Conservation (phyloP, 2,797 vertebrate species). For the Trachurus trachurus region DNA sequence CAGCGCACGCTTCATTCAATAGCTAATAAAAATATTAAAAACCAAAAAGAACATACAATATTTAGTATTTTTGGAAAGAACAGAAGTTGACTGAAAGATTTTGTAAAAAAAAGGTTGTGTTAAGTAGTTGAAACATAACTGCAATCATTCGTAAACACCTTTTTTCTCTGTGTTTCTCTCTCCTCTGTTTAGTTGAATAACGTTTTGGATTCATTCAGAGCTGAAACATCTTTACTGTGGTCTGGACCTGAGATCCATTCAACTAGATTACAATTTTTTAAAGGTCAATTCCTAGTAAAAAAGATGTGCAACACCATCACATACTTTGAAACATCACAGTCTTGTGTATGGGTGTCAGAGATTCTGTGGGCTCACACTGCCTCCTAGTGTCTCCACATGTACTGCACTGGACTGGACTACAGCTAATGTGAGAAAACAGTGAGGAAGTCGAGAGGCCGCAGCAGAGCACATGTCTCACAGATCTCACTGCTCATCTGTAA, state of each 20-base stretch:
- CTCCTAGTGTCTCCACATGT: slow-evolving; percentile 63
- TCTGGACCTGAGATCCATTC: not conserved
- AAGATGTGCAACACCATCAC: slow-evolving; percentile 2
- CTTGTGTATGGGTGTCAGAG: not conserved
- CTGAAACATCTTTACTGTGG: not conserved
- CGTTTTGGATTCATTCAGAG: not conserved
- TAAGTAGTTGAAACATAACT: not conserved
- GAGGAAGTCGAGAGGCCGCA: not conserved
- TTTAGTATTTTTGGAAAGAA: no score
- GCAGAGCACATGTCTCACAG: not conserved
- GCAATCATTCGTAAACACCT: not conserved
- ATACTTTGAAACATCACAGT: slow-evolving; percentile 41
- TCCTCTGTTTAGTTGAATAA: not conserved
- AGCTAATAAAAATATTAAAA: no score
- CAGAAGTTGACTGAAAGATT: no score
- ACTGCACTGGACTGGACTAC: not conserved
- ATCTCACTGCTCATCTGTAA: not conserved
- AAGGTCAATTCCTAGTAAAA: not conserved
- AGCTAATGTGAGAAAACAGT: not conserved
- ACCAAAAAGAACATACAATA: no score
- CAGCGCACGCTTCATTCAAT: no score
- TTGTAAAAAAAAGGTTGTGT: no score
- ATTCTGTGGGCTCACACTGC: slow-evolving; percentile 68
- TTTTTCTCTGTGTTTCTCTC: not conserved
- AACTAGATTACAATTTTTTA: not conserved